Conservation (phyloP, 2,888 invertebrate species). For the Ctena decussata region DNA sequence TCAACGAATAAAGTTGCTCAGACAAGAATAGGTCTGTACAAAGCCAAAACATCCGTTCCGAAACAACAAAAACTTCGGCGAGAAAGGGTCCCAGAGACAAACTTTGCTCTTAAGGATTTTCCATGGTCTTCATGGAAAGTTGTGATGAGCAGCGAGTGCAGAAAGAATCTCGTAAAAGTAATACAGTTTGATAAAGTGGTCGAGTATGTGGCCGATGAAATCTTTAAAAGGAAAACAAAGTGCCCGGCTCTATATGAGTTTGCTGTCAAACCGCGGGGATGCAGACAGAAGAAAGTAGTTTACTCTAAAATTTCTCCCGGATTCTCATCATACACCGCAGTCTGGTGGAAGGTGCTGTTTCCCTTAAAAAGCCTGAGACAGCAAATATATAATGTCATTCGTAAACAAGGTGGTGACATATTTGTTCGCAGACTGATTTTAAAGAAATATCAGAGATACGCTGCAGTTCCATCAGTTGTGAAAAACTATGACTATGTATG, state of each 20-base stretch:
- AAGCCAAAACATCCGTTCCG: background rate
- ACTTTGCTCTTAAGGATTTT: constrained; percentile 21
- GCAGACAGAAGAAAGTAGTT: constrained; percentile 10
- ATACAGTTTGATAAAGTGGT: background rate
- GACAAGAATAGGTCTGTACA: background rate
- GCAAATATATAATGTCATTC: constrained; percentile 22
- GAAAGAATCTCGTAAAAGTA: background rate
- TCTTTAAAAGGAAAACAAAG: constrained; percentile 12
- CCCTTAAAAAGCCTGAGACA: background rate
- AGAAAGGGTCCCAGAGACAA: constrained; percentile 28
- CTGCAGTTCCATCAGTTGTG: background rate
- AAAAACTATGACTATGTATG: constrained; percentile 24
- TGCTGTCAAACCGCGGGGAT: background rate
- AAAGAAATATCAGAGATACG: background rate
- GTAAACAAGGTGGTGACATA: constrained; percentile 8
- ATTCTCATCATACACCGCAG: background rate
- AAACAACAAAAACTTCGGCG: constrained; percentile 7
- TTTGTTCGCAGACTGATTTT: constrained; percentile 22
- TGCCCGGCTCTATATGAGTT: constrained; percentile 13
- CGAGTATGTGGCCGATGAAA: background rate
- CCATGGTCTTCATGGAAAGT: constrained; percentile 37
- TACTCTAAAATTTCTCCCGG: background rate
- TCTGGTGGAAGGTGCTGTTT: background rate
- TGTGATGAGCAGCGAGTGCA: background rate
- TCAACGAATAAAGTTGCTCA: background rate